Conservation (phyloP, 2,113 vertebrate species). For the Rostratula benghalensis region DNA sequence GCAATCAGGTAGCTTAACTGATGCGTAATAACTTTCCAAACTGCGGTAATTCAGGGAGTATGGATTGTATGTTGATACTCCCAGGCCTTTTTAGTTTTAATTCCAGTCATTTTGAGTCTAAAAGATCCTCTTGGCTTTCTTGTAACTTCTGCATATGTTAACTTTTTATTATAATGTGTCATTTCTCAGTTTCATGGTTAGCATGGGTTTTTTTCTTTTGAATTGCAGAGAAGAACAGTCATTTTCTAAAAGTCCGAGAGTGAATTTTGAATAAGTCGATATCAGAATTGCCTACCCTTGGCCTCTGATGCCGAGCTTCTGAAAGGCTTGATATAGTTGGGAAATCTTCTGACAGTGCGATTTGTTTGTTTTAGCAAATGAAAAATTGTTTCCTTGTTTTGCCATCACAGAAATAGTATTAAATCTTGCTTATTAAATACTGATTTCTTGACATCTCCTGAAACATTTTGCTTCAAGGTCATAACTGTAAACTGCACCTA, state of each 20-base stretch:
- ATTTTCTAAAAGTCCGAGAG: background rate
- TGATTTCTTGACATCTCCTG: accelerated
- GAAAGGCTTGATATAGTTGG: background rate
- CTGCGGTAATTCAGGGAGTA: background rate
- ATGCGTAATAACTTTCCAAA: background rate
- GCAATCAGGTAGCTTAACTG: background rate
- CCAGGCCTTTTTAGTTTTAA: background rate
- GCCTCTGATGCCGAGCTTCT: background rate
- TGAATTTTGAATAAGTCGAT: background rate
- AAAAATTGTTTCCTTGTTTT: background rate
- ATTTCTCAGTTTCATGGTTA: background rate
- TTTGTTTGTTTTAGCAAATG: background rate
- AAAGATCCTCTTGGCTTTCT: background rate
- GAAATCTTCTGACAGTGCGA: background rate
- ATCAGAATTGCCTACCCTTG: background rate
- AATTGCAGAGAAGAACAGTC: background rate
- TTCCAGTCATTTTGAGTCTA: background rate
- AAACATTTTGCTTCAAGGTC: background rate
- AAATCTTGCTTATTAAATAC: background rate
- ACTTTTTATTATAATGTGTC: background rate
- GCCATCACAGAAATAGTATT: background rate
- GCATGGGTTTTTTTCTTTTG: background rate
- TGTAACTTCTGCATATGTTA: background rate
- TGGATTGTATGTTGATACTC: background rate
- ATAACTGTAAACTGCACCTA: background rate